These are phyloP conservation scores for Neelides folsomi DNA, from an alignment of 2,888 invertebrate genomes.

Conservation along the genomic window DNA sequence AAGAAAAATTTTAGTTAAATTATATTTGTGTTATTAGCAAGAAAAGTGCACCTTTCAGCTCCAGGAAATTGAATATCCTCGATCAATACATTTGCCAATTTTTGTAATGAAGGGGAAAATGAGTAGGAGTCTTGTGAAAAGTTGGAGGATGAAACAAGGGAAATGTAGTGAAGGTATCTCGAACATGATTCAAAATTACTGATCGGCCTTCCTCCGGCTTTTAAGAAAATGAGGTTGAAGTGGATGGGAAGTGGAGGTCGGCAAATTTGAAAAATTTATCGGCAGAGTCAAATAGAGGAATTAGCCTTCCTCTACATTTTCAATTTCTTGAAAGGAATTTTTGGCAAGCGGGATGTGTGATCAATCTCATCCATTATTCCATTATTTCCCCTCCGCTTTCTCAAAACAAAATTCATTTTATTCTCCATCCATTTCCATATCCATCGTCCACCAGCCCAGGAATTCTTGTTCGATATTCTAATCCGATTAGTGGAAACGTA, in stretches of 20 bases:
- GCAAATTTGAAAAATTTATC: neutral
- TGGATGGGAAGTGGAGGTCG: neutral
- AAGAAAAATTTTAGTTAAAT: too few species aligned
- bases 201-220: constrained; percentile 9
- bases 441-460: constrained; percentile 1
- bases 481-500: neutral
- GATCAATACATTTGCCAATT: too few species aligned
- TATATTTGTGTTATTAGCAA: too few species aligned
- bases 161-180: too few species aligned
- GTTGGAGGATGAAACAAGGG: too few species aligned
- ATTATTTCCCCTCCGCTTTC: constrained; percentile 16
- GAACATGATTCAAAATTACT: neutral
- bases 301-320: constrained; percentile 25
- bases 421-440: constrained; percentile 6
- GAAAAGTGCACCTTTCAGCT: too few species aligned
- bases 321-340: constrained; percentile 22
- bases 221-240: constrained; percentile 15
- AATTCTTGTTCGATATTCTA: constrained; percentile 2
- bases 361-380: constrained; percentile 31
- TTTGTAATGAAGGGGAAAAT: neutral
- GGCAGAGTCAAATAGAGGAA: constrained; percentile 3
- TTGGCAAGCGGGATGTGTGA: constrained; percentile 25
- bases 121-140: neutral
- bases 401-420: constrained; percentile 4
- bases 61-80: too few species aligned